These are phyloP conservation scores for Opisthocomus hoazin DNA, from an alignment of 2,113 vertebrate genomes.

Conservation along the genomic window DNA sequence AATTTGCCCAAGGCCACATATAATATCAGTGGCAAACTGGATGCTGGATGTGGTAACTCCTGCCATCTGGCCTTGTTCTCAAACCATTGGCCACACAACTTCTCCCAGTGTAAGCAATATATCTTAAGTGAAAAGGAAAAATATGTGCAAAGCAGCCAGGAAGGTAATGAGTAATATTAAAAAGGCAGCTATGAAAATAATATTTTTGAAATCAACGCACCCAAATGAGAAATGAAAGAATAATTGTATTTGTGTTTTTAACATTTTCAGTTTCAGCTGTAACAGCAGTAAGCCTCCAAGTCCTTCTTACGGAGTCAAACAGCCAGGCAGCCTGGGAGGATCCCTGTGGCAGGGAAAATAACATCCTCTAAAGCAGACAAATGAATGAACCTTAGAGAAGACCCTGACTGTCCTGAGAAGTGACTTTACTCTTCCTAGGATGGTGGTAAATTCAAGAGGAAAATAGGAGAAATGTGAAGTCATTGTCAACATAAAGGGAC, in stretches of 20 bases:
- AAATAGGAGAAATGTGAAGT: not conserved
- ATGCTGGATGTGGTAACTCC: not conserved
- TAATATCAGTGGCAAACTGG: not conserved
- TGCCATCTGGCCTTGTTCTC: not conserved
- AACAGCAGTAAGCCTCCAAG: not conserved
- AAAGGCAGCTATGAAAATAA: slow-evolving; percentile 32
- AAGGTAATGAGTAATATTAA: slow-evolving; percentile 10
- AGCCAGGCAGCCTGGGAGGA: not conserved
- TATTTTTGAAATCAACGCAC: slow-evolving; percentile 17
- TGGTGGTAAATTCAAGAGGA: not conserved
- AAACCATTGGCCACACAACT: not conserved
- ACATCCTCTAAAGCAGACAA: not conserved
- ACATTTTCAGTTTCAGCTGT: not conserved
- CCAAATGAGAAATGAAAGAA: not conserved
- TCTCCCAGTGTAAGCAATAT: not conserved
- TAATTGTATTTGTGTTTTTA: not conserved
- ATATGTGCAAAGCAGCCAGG: not conserved
- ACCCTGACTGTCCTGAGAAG: not conserved
- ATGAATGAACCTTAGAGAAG: not conserved
- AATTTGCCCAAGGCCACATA: not conserved
- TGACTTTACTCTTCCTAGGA: not conserved
- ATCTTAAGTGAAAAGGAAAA: not conserved
- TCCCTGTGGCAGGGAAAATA: not conserved
- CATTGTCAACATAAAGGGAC: not conserved
- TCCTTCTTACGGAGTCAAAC: not conserved